Evolutionary conservation across 2,113 vertebrate species (phyloP).

Genomic region (Sander vitreus): DNA sequence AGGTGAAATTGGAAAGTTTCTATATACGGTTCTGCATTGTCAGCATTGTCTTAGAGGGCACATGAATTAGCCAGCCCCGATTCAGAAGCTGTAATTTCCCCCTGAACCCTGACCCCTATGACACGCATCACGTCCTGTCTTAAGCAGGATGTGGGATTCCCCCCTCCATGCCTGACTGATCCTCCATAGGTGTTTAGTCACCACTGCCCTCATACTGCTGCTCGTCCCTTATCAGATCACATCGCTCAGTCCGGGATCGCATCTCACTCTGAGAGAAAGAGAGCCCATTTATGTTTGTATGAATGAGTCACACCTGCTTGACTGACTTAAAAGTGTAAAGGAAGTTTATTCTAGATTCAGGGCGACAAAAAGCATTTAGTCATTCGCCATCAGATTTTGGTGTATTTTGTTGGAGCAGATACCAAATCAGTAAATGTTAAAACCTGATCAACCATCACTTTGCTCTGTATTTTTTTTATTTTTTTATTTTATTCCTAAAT

Average conservation of each 20-base stretch:
- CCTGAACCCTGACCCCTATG: constrained; percentile 48
- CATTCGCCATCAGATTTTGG: constrained; percentile 22
- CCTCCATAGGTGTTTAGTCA: constrained; percentile 71
- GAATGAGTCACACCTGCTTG: constrained; percentile 34
- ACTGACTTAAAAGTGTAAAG: constrained; percentile 28
- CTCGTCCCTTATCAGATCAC: constrained; percentile 52
- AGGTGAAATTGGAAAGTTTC: neutral
- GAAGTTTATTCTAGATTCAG: constrained; percentile 65
- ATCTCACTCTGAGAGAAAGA: constrained; percentile 36
- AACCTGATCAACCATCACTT: neutral
- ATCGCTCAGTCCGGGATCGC: constrained; percentile 23
- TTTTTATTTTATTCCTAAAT: neutral
- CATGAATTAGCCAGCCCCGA: constrained; percentile 32
- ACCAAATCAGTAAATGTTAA: neutral
- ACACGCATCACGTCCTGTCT: constrained; percentile 61
- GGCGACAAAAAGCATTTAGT: neutral
- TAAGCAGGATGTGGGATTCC: constrained; percentile 66
- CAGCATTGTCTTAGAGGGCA: constrained; percentile 5
- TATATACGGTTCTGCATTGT: neutral
- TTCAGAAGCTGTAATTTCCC: constrained; percentile 32
- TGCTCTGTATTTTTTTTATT: neutral
- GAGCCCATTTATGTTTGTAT: constrained; percentile 35
- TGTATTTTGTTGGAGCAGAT: neutral
- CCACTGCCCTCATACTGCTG: constrained; percentile 38
- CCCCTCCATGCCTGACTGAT: constrained; percentile 50